phyloP scores from a whole-genome alignment of 2,888 invertebrate species.

The Diaprepes abbreviatus region DNA sequence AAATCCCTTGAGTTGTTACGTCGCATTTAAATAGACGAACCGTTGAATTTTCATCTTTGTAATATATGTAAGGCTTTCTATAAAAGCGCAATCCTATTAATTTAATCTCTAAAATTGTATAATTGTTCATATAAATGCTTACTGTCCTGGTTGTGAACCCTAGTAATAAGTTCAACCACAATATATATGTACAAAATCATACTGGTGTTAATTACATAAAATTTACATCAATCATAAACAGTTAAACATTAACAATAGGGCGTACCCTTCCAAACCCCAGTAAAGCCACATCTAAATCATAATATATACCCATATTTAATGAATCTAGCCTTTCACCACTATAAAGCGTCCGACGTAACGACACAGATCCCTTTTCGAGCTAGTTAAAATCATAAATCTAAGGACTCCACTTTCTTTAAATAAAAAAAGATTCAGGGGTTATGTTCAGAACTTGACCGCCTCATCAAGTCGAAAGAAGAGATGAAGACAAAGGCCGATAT shows the following conservation, averaged over 20 bases:
- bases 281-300: conserved; percentile 11
- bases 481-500: conserved; percentile 22
- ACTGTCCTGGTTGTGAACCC: no score
- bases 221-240: conserved; percentile 5
- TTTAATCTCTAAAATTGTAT: no score
- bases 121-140: not conserved
- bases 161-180: no score
- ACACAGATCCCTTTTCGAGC: conserved; percentile 1
- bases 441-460: conserved; percentile 19
- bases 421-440: conserved; percentile 21
- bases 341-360: conserved; percentile 22
- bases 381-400: conserved; percentile 23
- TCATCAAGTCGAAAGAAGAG: conserved; percentile 16
- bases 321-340: conserved; percentile 22
- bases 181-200: no score
- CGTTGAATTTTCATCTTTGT: not conserved
- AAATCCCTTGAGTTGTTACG: no score
- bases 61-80: no score
- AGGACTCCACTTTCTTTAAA: conserved; percentile 15
- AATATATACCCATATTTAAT: conserved; percentile 14
- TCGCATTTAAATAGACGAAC: no score
- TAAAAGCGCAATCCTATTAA: no score
- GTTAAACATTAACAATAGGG: not conserved
- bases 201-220: not conserved
- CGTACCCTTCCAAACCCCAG: not conserved